Percentiles rank a stretch among this genome's conserved stretches.
Evolutionary conservation across 1,140 invertebrate genomes (phyloP).

Genomic region (Melipona quadrifasciata): DNA sequence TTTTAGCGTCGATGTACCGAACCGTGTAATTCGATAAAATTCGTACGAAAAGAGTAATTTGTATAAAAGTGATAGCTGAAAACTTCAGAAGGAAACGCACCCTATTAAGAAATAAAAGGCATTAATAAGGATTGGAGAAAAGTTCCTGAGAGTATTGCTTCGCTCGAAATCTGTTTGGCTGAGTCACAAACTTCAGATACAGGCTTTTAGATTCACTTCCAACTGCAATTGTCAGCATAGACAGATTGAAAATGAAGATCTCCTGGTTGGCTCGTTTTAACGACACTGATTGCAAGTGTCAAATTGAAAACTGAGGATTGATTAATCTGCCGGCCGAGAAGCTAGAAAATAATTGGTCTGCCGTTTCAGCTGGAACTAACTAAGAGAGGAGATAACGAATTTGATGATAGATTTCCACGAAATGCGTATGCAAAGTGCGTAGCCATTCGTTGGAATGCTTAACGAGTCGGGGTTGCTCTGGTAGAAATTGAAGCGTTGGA

Average conservation of each 20-base stretch:
- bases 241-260: too few relatives aligned
- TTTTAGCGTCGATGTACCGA: neutral
- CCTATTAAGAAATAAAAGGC: too few relatives aligned
- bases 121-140: neutral
- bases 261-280: too few relatives aligned
- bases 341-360: neutral
- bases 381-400: neutral
- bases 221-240: too few relatives aligned
- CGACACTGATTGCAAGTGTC: too few relatives aligned
- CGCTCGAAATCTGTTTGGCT: neutral
- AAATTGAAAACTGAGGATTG: too few relatives aligned
- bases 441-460: neutral
- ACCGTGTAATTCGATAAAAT: too few relatives aligned
- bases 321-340: neutral
- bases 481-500: conserved; percentile 12
- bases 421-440: neutral
- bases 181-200: too few relatives aligned
- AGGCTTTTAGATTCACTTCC: too few relatives aligned
- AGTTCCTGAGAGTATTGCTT: neutral
- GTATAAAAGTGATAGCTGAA: too few relatives aligned
- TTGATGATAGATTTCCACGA: neutral
- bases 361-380: neutral
- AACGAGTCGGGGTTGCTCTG: neutral
- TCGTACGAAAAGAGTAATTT: too few relatives aligned
- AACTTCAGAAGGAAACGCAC: too few relatives aligned